Percentiles rank a stretch among this genome's conserved stretches.
phyloP scores from a whole-genome alignment of 2,113 vertebrate genomes.

The Thunnus maccoyii region DNA sequence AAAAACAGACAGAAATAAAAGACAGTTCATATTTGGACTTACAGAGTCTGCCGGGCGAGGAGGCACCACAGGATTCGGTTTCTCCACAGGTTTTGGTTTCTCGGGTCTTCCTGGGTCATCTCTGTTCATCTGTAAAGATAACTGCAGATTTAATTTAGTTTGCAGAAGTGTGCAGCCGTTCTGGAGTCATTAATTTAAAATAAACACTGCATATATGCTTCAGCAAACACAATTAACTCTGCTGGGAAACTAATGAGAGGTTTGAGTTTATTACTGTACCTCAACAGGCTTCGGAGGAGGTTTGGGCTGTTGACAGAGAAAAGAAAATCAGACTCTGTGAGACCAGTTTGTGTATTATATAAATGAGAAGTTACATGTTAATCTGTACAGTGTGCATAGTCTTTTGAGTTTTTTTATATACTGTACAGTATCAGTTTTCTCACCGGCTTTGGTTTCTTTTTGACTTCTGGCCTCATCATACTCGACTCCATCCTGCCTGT shows the following conservation, averaged over 20 bases:
- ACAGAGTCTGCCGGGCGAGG: conserved; percentile 47
- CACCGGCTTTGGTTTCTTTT: conserved; percentile 69
- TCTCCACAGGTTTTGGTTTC: conserved; percentile 39
- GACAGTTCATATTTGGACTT: conserved; percentile 3
- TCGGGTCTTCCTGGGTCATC: conserved; percentile 11
- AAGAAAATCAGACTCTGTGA: neutral
- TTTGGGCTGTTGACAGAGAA: conserved; percentile 47
- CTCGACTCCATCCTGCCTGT: conserved; percentile 73
- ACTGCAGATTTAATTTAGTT: neutral
- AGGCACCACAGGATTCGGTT: conserved; percentile 43
- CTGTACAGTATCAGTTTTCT: conserved; percentile 14
- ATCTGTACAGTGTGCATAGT: neutral
- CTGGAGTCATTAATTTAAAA: neutral
- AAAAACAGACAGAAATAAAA: neutral
- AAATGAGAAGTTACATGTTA: no score
- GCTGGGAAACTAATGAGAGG: neutral
- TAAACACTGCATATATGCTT: neutral
- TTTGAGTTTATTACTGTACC: conserved; percentile 41
- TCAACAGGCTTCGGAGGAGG: conserved; percentile 55
- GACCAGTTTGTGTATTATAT: neutral
- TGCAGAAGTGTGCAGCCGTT: neutral
- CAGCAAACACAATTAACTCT: neutral
- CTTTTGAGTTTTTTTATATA: neutral
- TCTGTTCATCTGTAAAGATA: conserved; percentile 49
- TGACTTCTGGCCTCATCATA: conserved; percentile 65